phyloP scores from a whole-genome alignment of 2,113 vertebrate genomes.

The Illadopsis cleaveri region DNA sequence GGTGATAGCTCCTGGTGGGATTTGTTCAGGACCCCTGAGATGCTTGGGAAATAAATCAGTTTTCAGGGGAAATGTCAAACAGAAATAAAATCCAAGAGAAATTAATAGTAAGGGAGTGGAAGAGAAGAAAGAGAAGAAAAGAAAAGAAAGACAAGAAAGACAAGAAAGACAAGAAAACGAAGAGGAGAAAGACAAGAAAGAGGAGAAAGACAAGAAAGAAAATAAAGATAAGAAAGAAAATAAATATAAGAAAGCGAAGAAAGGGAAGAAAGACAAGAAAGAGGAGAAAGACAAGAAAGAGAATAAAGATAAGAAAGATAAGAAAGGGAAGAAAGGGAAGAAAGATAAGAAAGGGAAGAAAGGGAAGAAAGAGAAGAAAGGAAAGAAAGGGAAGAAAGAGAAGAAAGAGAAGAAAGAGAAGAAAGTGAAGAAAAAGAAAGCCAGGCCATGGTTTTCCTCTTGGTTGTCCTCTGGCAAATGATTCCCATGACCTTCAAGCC shows the following conservation, averaged over 20 bases:
- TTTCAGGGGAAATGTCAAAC: background rate
- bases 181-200: too few relatives aligned
- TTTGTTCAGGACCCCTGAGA: background rate
- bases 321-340: background rate
- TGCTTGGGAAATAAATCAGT: background rate
- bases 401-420: background rate
- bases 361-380: background rate
- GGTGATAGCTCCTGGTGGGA: background rate
- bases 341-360: too few relatives aligned
- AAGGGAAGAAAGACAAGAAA: too few relatives aligned
- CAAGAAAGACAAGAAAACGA: background rate
- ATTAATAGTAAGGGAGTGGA: background rate
- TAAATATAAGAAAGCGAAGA: background rate
- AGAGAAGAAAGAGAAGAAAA: background rate
- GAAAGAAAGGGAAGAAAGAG: background rate
- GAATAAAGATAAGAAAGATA: background rate
- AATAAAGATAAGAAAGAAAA: background rate
- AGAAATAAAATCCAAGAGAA: background rate
- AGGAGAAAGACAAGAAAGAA: background rate
- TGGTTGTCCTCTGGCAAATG: background rate
- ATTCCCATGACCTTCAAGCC: background rate
- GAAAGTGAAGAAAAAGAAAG: background rate
- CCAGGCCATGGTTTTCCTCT: background rate
- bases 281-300: background rate
- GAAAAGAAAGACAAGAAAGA: background rate